Conservation (phyloP, 2,113 vertebrate species). For the Takifugu flavidus region DNA sequence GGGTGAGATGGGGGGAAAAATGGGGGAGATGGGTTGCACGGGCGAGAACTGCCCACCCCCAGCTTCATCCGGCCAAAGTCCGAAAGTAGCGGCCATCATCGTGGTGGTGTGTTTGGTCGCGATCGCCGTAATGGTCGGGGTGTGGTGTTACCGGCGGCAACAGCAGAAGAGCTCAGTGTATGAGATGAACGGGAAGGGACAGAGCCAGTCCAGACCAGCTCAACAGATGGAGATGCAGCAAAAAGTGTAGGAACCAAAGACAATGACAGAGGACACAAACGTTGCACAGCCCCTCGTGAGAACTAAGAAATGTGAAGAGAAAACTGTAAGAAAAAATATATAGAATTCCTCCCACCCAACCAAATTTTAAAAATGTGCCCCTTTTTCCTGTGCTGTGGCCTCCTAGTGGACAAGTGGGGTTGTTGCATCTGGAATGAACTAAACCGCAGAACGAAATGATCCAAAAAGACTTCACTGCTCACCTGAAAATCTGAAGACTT, state of each 20-base stretch:
- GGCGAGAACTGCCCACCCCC: slow-evolving; percentile 70
- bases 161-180: slow-evolving; percentile 91
- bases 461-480: slow-evolving; percentile 40
- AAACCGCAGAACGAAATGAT: slow-evolving; percentile 20
- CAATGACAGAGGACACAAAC: slow-evolving; percentile 26
- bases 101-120: slow-evolving; percentile 79
- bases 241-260: slow-evolving; percentile 64
- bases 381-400: slow-evolving; percentile 6
- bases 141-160: slow-evolving; percentile 85
- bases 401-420: slow-evolving; percentile 18
- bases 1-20: slow-evolving; percentile 56
- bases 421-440: slow-evolving; percentile 18
- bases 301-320: slow-evolving; percentile 5
- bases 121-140: slow-evolving; percentile 70
- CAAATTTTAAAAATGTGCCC: slow-evolving; percentile 10
- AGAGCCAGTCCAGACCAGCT: slow-evolving; percentile 72
- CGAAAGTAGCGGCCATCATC: slow-evolving; percentile 80
- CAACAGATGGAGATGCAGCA: slow-evolving; percentile 97
- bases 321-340: slow-evolving; percentile 2
- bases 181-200: slow-evolving; percentile 87
- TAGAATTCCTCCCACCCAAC: slow-evolving; percentile 8
- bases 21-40: slow-evolving; percentile 45
- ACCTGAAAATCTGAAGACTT: slow-evolving; percentile 41
- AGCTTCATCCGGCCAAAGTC: slow-evolving; percentile 67
- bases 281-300: background rate